Evolutionary conservation across 2,888 invertebrate species (phyloP), one percentile per base, ranked within the genome.

Genomic region (Polydrusus tereticollis): DNA sequence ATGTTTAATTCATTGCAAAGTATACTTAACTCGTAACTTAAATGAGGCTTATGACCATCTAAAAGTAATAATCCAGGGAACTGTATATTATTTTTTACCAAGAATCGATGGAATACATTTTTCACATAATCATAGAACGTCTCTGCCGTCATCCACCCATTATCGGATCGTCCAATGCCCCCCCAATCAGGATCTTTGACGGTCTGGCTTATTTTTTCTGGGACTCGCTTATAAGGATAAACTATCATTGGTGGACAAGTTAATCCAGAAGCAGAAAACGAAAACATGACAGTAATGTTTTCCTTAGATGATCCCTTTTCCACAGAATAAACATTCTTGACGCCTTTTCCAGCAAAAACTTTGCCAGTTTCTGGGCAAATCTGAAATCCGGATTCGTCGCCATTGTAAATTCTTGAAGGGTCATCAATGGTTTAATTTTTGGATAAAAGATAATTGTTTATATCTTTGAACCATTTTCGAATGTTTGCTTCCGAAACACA

Each of bases 251-350:
- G 67, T 63, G 62, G 72, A 14, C 41, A 33, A 14, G 63, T 45
- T 5, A 72, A 55, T 21, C 78, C 79, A 38, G 69, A 63, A 58
- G 79, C 79, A 36, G 79, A 78, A 60, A 80, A 80, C 3, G 77
- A 77, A 65, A 80, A 77, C 78, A 79, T 78, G 0, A 79, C 79
- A 20, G 79, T 80, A 47, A 79, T 70, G 21, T 69, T 77, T 71
- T 78, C 77, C 72, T 79, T 80, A 0, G 57, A 5, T 18, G 21
- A 12, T 18, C 38, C 57, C 7, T 18, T 55, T 1, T 57, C 38
- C 6, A 65, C 66, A 1, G 21, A 1, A 38, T 58, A 66, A 7
- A 41, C 66, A 66, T 66, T 66, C 21, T 26, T 57, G 0, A 21
- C 2, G 1, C 66, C 66, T 66, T 55, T 65, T 36, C 1, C 20